phyloP scores from a whole-genome alignment of 2,797 vertebrate species.

The Danio kyathit region DNA sequence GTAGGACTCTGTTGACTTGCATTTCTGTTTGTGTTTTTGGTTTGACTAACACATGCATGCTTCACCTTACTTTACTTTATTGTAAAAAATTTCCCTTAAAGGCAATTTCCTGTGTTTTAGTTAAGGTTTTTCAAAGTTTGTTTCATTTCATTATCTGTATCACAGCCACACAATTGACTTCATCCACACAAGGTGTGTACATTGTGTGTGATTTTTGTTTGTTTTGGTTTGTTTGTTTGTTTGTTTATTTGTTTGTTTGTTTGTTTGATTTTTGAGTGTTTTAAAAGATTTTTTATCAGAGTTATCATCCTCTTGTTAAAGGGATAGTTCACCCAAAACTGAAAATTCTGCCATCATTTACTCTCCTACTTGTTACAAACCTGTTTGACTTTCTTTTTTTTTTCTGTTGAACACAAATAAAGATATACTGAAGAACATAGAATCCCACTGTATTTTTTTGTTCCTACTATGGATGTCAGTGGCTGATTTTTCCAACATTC shows the following conservation, averaged over 20 bases:
- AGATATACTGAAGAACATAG: too few species aligned
- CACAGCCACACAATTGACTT: constrained; percentile 25
- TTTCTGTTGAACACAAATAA: too few species aligned
- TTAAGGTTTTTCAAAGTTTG: background rate
- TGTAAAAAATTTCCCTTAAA: background rate
- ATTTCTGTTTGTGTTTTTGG: constrained; percentile 32
- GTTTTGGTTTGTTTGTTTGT: background rate
- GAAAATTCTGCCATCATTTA: background rate
- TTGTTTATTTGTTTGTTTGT: background rate
- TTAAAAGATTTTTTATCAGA: background rate
- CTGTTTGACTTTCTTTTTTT: too few species aligned
- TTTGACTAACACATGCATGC: constrained; percentile 9
- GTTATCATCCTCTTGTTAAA: background rate
- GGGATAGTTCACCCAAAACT: background rate
- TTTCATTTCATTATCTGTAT: constrained; percentile 19
- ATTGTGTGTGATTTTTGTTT: constrained; percentile 15
- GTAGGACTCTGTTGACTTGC: background rate
- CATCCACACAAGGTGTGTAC: constrained; percentile 31
- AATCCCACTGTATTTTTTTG: too few species aligned
- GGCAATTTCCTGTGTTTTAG: background rate
- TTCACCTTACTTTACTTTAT: background rate
- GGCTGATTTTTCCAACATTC: too few species aligned
- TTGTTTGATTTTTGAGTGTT: background rate
- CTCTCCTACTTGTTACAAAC: too few species aligned
- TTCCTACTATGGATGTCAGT: too few species aligned